Percentiles rank a stretch among this genome's conserved stretches.
These are phyloP conservation scores for Drosophila sulfurigaster DNA, from an alignment of 1,140 invertebrate genomes.

Conservation along the genomic window DNA sequence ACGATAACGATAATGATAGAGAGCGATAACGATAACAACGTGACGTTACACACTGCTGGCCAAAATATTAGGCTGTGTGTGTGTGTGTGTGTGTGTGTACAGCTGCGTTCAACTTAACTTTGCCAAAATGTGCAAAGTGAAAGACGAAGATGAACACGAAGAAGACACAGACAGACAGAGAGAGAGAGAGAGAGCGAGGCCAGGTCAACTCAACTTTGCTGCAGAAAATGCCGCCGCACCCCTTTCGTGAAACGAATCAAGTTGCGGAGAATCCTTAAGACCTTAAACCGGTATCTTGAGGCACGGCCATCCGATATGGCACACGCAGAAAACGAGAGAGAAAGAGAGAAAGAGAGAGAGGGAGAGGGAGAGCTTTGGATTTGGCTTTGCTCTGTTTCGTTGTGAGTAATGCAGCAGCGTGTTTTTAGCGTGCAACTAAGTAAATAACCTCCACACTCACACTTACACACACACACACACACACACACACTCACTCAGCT, in stretches of 20 bases:
- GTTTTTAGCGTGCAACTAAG: conserved; percentile 13
- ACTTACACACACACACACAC: not conserved
- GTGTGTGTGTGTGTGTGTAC: conserved; percentile 23
- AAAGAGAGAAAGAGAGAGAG: too few relatives aligned
- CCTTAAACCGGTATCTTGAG: conserved; percentile 43
- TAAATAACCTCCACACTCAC: conserved; percentile 9
- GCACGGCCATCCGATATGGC: conserved; percentile 37
- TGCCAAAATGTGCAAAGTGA: conserved; percentile 11
- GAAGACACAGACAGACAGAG: not conserved
- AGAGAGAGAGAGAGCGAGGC: not conserved
- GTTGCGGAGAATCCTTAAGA: conserved; percentile 37
- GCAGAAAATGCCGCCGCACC: conserved; percentile 1
- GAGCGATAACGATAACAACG: conserved; percentile 12
- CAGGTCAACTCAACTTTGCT: not conserved
- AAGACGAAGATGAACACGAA: not conserved
- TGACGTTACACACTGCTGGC: conserved; percentile 6
- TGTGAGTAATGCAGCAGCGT: conserved; percentile 23
- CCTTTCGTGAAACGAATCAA: conserved; percentile 25
- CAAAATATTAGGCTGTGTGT: conserved; percentile 10
- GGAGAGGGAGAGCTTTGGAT: too few relatives aligned
- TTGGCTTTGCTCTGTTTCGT: not conserved
- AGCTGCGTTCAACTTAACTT: conserved; percentile 34
- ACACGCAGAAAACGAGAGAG: conserved; percentile 16
- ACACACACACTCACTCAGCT: not conserved
- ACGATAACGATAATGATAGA: conserved; percentile 16